phyloP scores from a whole-genome alignment of 2,888 invertebrate species.

The Eumerus sabulonum region DNA sequence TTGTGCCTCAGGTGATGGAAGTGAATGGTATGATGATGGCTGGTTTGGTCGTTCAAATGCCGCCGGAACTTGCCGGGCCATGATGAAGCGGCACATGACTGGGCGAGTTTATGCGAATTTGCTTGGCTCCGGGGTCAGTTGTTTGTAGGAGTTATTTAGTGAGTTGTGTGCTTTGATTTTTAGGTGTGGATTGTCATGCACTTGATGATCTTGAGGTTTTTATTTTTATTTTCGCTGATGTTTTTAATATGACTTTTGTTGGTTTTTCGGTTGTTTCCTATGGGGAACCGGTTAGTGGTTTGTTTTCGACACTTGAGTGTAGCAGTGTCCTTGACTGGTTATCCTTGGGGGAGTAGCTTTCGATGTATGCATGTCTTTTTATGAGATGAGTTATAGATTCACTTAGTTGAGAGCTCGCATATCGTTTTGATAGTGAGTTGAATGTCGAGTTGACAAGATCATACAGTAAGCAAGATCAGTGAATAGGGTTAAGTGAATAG shows the following conservation, averaged over 20 bases:
- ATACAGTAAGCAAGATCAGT: not conserved
- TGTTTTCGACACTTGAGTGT: no score
- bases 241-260: constrained; percentile 6
- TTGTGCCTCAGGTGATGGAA: constrained; percentile 52
- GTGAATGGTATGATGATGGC: constrained; percentile 6
- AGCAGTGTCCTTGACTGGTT: constrained; percentile 6
- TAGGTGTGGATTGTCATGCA: constrained; percentile 35
- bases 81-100: not conserved
- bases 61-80: constrained; percentile 52
- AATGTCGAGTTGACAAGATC: not conserved
- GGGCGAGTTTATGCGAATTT: no score
- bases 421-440: not conserved
- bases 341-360: constrained; percentile 47
- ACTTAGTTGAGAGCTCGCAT: not conserved
- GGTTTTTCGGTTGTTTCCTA: constrained; percentile 25
- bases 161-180: constrained; percentile 26
- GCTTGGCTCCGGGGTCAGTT: no score
- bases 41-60: constrained; percentile 41
- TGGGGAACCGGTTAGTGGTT: constrained; percentile 24
- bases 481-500: no score
- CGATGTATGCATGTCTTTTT: constrained; percentile 40
- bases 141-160: constrained; percentile 6
- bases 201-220: constrained; percentile 52
- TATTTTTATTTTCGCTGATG: constrained; percentile 7
- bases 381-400: constrained; percentile 48